A percentile compares a stretch with the other conserved stretches of the same genome.
These are phyloP conservation scores for Seriola rivoliana DNA, from an alignment of 2,113 vertebrate species.

Conservation along the genomic window DNA sequence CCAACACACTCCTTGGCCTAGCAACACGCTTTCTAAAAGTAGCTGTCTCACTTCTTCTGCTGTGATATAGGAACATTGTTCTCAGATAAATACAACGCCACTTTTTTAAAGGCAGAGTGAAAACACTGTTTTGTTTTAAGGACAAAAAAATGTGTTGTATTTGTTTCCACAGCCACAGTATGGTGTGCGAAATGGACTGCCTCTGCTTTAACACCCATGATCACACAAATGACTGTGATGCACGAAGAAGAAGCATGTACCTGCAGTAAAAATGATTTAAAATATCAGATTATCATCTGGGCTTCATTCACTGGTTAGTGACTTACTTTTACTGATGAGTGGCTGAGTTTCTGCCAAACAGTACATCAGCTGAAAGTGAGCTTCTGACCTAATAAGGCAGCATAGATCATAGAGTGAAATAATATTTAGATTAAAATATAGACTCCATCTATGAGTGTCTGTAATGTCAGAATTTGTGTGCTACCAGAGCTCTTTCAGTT, in stretches of 20 bases:
- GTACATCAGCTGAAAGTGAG: no score
- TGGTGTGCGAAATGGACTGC: background rate
- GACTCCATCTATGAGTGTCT: background rate
- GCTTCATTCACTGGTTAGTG: background rate
- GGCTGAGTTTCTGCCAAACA: background rate
- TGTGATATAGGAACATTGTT: background rate
- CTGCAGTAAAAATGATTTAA: background rate
- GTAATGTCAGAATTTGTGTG: background rate
- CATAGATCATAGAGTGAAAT: background rate
- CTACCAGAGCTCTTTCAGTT: slow-evolving; percentile 1
- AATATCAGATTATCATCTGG: background rate
- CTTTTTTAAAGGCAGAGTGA: background rate
- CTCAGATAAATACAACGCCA: background rate
- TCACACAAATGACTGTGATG: background rate
- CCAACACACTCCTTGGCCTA: background rate
- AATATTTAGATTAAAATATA: background rate
- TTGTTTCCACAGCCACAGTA: background rate
- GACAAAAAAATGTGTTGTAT: background rate
- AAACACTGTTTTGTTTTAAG: background rate
- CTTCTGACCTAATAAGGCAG: background rate
- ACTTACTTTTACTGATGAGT: background rate
- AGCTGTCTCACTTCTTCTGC: background rate
- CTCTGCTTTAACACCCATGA: background rate
- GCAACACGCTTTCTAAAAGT: background rate
- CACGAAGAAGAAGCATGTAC: background rate